Percentiles rank a stretch among this genome's conserved stretches.
phyloP scores from a whole-genome alignment of 2,113 vertebrate genomes.

The Strix aluco region DNA sequence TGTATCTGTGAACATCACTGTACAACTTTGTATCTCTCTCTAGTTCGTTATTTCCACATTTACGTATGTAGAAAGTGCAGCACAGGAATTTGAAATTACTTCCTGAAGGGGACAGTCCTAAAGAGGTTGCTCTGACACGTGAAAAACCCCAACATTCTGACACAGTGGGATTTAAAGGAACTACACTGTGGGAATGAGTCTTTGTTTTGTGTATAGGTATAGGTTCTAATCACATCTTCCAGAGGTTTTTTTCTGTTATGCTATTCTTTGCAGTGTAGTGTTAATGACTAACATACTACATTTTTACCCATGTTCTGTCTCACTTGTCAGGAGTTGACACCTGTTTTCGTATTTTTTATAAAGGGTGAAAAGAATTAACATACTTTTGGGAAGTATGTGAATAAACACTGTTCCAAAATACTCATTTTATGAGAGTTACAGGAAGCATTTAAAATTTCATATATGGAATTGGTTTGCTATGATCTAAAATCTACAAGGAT shows the following conservation, averaged over 20 bases:
- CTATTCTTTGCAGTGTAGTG: not conserved
- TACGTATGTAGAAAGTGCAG: not conserved
- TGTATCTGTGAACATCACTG: not conserved
- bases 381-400: not conserved
- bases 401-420: not conserved
- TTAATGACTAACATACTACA: not conserved
- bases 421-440: not conserved
- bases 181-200: not conserved
- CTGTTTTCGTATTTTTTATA: not conserved
- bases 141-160: not conserved
- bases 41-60: not conserved
- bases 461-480: not conserved
- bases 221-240: not conserved
- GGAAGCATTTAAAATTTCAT: not conserved
- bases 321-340: not conserved
- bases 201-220: not conserved
- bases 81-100: not conserved
- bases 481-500: constrained; percentile 30
- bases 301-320: not conserved
- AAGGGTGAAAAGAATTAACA: not conserved
- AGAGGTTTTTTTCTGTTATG: not conserved
- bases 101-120: not conserved
- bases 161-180: not conserved
- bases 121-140: not conserved
- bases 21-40: not conserved